Conservation (phyloP, 2,113 vertebrate genomes). For the Engraulis encrasicolus region DNA sequence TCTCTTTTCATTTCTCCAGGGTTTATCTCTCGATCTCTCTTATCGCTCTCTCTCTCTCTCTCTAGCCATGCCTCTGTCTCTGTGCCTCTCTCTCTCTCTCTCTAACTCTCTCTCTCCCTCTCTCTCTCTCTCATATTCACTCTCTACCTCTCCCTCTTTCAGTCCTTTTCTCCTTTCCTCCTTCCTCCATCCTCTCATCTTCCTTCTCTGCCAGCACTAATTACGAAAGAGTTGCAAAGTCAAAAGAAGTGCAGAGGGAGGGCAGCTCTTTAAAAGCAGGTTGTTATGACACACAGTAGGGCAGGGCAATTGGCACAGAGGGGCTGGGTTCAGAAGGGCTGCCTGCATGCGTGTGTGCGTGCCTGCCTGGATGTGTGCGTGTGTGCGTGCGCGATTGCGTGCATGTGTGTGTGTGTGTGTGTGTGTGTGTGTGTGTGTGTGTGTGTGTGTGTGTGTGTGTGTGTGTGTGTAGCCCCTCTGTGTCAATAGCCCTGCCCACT, state of each 20-base stretch:
- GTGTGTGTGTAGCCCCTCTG: no score
- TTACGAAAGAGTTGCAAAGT: not conserved
- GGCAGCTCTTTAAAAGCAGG: not conserved
- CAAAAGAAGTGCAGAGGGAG: not conserved
- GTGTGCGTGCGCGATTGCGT: no score
- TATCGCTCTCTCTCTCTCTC: not conserved
- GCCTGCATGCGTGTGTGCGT: no score
- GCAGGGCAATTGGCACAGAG: not conserved
- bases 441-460: no score
- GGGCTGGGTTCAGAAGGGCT: not conserved
- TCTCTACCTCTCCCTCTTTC: not conserved
- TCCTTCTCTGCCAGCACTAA: not conserved
- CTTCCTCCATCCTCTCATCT: not conserved
- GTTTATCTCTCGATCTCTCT: no score
- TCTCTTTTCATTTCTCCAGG: no score
- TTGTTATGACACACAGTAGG: not conserved
- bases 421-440: no score
- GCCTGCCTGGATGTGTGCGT: no score
- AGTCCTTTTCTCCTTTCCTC: not conserved
- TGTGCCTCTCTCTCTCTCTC: not conserved
- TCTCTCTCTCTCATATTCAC: not conserved
- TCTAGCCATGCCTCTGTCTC: no score
- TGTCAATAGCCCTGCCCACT: no score
- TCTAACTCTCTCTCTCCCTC: not conserved
- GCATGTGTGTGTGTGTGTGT: no score